Evolutionary conservation across 2,888 invertebrate species (phyloP), one percentile per base, ranked within the genome.

Genomic region (Melieria picta): DNA sequence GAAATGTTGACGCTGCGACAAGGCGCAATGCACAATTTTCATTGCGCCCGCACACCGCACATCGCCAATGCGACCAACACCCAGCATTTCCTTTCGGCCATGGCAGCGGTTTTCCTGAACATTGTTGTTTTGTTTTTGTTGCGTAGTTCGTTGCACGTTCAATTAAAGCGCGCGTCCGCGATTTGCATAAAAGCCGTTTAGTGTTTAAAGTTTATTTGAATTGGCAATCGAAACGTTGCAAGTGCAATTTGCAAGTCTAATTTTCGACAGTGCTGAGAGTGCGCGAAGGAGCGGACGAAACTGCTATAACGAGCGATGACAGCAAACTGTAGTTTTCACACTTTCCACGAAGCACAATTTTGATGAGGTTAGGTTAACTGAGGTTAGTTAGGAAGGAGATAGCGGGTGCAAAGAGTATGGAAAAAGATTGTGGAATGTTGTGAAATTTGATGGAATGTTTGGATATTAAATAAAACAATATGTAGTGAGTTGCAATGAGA

Each of bases 131-230:
- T 30, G 11, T 30, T 7, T 50, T 60, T 67, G 42, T 11, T 50
- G n/a, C 16, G 11, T 16, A 45, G 7, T 52, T 61, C 52, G 60
- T 61, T 61, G 52, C 46, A 52, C 56, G 69, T 62, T 69, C 63
- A 69, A 72, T 74, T 71, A 69, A 74, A 82, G 81, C 80, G 82
- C 79, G 79, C 78, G 79, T 79, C 79, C 79, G 77, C 77, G 78
- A 83, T 83, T 83, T 82, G 83, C 82, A 82, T 82, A 82, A 82
- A 82, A 82, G 82, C 82, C 81, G 82, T 82, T 83, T 83, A 82
- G 82, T 82, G 83, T 82, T 82, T 79, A 81, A 81, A 82, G 77
- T 79, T 80, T 83, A 81, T 81, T 81, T 83, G 83, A 79, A 80
- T 79, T 79, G 74, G 76, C 77, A 72, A 72, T 72, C 67, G 67